phyloP scores from a whole-genome alignment of 1,140 invertebrate genomes.

The Oryctes rhinoceros region DNA sequence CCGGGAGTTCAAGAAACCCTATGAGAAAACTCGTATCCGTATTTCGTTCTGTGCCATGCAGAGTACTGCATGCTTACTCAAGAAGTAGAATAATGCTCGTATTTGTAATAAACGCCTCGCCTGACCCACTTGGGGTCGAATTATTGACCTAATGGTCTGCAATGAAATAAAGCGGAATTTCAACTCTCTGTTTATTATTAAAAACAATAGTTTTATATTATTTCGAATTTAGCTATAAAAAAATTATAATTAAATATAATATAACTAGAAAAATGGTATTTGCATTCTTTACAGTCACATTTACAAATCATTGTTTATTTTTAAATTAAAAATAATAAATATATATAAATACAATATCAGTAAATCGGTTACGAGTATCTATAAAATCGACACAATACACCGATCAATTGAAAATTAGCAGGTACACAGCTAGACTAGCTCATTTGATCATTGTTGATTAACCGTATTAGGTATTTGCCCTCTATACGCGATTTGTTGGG shows the following conservation, averaged over 20 bases:
- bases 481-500: slow-evolving; percentile 78
- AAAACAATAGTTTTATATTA: background rate
- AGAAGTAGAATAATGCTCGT: slow-evolving; percentile 23
- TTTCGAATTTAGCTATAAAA: background rate
- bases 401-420: slow-evolving; percentile 57
- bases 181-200: background rate
- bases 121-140: slow-evolving; percentile 1
- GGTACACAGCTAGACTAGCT: slow-evolving; percentile 55
- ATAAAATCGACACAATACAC: slow-evolving; percentile 41
- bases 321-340: slow-evolving; percentile 46
- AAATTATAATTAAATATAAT: background rate
- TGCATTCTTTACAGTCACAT: background rate
- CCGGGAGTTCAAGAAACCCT: background rate
- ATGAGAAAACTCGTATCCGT: slow-evolving; percentile 15
- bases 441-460: slow-evolving; percentile 55
- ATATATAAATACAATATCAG: slow-evolving; percentile 48
- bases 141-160: background rate
- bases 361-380: background rate
- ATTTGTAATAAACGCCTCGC: background rate
- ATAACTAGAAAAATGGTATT: slow-evolving; percentile 15
- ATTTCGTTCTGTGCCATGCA: background rate
- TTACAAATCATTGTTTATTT: slow-evolving; percentile 8
- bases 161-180: background rate
- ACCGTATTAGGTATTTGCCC: slow-evolving; percentile 65
- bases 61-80: background rate